These are phyloP conservation scores for Antheraea pernyi DNA, from an alignment of 1,140 invertebrate species.

Conservation along the genomic window DNA sequence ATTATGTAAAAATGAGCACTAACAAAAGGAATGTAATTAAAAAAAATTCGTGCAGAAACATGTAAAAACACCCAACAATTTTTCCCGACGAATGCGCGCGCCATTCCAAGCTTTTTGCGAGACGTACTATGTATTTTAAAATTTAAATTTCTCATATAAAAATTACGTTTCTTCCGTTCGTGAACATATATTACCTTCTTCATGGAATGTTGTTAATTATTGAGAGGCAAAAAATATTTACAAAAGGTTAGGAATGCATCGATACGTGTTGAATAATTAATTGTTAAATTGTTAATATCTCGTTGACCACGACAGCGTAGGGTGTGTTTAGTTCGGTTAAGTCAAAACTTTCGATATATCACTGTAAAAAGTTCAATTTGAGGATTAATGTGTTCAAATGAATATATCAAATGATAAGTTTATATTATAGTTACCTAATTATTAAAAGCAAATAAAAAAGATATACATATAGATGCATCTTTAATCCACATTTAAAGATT, in stretches of 20 bases:
- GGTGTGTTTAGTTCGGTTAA: constrained; percentile 6
- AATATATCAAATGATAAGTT: too few species aligned
- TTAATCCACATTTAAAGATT: too few species aligned
- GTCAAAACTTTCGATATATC: not conserved
- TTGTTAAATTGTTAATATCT: constrained; percentile 7
- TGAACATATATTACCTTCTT: not conserved
- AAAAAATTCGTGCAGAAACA: not conserved
- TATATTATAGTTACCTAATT: too few species aligned
- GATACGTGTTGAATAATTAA: constrained; percentile 13
- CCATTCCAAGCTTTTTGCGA: not conserved
- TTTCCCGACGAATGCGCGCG: not conserved
- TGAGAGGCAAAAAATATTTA: not conserved
- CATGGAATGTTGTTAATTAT: not conserved
- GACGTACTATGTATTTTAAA: not conserved
- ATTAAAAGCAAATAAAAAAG: too few species aligned
- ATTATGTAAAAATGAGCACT: too few species aligned
- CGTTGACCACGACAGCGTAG: not conserved
- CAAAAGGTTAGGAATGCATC: constrained; percentile 10
- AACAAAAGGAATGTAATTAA: not conserved
- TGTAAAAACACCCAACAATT: not conserved
- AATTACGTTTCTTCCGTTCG: not conserved
- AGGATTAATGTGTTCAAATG: too few species aligned
- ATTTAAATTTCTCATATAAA: not conserved
- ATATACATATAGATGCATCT: too few species aligned
- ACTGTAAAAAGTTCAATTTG: too few species aligned